A percentile compares a stretch with the other conserved stretches of the same genome.
phyloP scores from a whole-genome alignment of 2,113 vertebrate genomes.

The Cisticola juncidis region DNA sequence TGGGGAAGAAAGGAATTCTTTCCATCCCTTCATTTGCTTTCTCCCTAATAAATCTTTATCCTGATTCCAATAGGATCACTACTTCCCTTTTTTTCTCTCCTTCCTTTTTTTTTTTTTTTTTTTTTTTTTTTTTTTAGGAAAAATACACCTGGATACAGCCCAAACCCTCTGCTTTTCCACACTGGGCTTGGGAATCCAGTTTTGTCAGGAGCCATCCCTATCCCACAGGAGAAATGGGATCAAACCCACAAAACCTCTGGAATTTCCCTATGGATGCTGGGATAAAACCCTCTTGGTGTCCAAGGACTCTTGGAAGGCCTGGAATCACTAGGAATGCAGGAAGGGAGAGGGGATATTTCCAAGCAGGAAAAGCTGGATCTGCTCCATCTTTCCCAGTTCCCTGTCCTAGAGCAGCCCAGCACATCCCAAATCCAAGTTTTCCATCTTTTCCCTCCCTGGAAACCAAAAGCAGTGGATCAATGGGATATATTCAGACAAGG shows the following conservation, averaged over 20 bases:
- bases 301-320: background rate
- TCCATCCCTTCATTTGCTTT: constrained; percentile 71
- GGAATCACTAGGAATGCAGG: background rate
- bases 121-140: background rate
- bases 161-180: background rate
- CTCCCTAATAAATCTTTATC: constrained; percentile 74
- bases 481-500: background rate
- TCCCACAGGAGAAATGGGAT: background rate
- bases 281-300: background rate
- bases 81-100: background rate
- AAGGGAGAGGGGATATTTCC: background rate
- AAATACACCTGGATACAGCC: background rate
- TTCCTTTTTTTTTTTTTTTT: too few relatives aligned
- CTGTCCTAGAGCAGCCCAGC: background rate
- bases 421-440: background rate
- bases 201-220: background rate
- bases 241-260: background rate
- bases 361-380: background rate
- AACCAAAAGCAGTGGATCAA: accelerated
- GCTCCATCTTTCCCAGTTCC: background rate
- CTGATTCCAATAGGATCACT: constrained; percentile 62
- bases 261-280: background rate
- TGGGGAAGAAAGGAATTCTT: constrained; percentile 69
- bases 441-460: background rate
- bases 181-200: background rate